Evolutionary conservation across 2,113 vertebrate genomes (phyloP).

Genomic region (Nyctibius bracteatus): DNA sequence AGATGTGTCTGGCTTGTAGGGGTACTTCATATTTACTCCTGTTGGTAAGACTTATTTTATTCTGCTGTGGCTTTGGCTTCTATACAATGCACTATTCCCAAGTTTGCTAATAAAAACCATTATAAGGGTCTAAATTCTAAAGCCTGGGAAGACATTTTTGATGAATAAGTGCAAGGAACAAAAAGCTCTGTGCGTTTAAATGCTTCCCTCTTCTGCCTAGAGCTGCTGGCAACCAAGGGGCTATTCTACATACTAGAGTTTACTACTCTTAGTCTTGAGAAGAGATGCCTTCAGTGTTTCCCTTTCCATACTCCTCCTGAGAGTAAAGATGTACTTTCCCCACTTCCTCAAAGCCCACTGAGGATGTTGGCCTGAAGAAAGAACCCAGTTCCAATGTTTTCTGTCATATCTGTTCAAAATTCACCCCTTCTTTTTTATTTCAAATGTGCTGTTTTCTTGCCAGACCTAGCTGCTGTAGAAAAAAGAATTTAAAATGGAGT

Average conservation of each 20-base stretch:
- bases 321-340: neutral
- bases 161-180: neutral
- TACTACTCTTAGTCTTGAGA: neutral
- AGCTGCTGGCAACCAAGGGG: neutral
- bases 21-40: neutral
- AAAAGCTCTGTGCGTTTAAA: neutral
- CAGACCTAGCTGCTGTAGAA: neutral
- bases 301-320: neutral
- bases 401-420: neutral
- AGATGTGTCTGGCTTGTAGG: neutral
- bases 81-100: neutral
- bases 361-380: neutral
- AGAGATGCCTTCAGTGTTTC: neutral
- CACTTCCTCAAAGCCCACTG: neutral
- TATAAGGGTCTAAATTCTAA: neutral
- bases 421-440: neutral
- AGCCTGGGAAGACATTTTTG: neutral
- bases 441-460: neutral
- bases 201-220: neutral
- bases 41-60: neutral
- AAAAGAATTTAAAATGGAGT: neutral
- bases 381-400: neutral
- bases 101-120: neutral
- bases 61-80: conserved; percentile 3
- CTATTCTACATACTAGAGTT: neutral